Evolutionary conservation across 1,140 invertebrate species (phyloP).

Genomic region (Drosophila santomea): DNA sequence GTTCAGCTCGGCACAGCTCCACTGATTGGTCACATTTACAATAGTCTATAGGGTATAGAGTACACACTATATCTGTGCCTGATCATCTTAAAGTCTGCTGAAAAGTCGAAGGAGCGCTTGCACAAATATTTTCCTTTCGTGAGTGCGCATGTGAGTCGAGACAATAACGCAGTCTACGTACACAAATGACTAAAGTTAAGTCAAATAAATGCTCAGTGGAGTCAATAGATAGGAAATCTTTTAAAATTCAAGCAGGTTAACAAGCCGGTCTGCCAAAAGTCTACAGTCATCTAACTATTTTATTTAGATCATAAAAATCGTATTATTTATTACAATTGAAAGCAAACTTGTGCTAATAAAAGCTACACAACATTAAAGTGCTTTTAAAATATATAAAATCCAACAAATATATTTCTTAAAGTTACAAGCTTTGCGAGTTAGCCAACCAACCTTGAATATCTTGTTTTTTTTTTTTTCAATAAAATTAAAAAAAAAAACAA

Average conservation of each 20-base stretch:
- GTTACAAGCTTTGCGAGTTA: slow-evolving; percentile 8
- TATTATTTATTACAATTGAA: neutral
- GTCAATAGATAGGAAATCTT: slow-evolving; percentile 2
- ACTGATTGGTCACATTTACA: slow-evolving; percentile 36
- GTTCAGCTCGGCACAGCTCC: slow-evolving; percentile 48
- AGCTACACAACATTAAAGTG: neutral
- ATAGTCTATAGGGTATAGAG: slow-evolving; percentile 46
- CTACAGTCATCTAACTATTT: no score
- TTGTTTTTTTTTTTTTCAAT: neutral
- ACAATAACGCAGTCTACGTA: slow-evolving; percentile 9
- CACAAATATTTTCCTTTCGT: slow-evolving; percentile 59
- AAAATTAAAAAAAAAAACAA: slow-evolving; percentile 5
- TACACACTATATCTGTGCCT: slow-evolving; percentile 42
- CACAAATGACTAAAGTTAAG: slow-evolving; percentile 5
- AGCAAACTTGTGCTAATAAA: neutral
- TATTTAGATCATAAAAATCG: no score
- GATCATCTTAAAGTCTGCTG: slow-evolving; percentile 23
- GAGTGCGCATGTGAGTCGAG: slow-evolving; percentile 22
- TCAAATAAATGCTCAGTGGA: slow-evolving; percentile 16
- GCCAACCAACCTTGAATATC: slow-evolving; percentile 5
- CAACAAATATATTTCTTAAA: neutral
- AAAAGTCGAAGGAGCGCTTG: slow-evolving; percentile 61
- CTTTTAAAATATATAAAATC: neutral
- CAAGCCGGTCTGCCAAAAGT: neutral
- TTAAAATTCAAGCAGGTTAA: neutral